Percentiles rank a stretch among this genome's conserved stretches.
Evolutionary conservation across 2,113 vertebrate genomes (phyloP).

Genomic region (Zosterops pallidus): DNA sequence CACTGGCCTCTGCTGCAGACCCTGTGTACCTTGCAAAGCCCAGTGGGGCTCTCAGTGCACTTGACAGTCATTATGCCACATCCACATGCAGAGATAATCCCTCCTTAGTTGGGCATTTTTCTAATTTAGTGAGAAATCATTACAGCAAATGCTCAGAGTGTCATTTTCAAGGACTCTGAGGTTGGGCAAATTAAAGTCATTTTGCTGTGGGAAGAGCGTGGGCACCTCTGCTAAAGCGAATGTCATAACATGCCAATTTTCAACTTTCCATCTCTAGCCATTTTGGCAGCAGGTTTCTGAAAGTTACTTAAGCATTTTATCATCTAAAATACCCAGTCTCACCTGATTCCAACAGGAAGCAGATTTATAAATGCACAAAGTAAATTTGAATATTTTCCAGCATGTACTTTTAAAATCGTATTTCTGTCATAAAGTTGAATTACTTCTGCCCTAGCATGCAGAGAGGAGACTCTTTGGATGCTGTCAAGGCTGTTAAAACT

Average conservation of each 20-base stretch:
- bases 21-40: constrained; percentile 38
- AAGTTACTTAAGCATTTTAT: constrained; percentile 45
- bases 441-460: background rate
- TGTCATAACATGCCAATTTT: constrained; percentile 48
- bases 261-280: constrained; percentile 40
- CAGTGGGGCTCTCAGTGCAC: constrained; percentile 62
- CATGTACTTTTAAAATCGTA: background rate
- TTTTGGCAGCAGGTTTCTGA: constrained; percentile 27
- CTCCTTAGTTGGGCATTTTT: constrained; percentile 70
- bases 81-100: constrained; percentile 67
- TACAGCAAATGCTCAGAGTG: constrained; percentile 58
- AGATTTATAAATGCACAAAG: background rate
- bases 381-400: background rate
- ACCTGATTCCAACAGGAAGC: background rate
- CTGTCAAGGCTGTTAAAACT: background rate
- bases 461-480: background rate
- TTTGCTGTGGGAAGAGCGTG: constrained; percentile 54
- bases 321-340: background rate
- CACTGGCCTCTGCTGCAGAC: constrained; percentile 10
- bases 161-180: constrained; percentile 62
- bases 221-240: constrained; percentile 51
- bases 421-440: background rate
- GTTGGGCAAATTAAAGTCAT: constrained; percentile 67
- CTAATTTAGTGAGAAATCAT: constrained; percentile 72
- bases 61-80: constrained; percentile 67